These are phyloP conservation scores for Mesochorus sp. DNA, from an alignment of 2,888 invertebrate species.

Conservation along the genomic window DNA sequence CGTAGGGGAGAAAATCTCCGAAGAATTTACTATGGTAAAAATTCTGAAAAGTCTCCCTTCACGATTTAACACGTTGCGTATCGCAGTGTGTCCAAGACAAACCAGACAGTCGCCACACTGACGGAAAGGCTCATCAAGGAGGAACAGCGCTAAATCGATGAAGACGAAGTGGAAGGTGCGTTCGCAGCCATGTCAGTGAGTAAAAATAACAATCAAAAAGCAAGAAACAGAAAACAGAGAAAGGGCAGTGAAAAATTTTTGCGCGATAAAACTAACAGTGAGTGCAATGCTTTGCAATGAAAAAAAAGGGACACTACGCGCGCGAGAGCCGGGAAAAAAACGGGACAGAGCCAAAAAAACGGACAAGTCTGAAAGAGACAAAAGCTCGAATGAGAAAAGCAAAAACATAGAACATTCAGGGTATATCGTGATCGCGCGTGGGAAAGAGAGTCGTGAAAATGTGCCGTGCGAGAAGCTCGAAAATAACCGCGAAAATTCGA, in stretches of 20 bases:
- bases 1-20: slow-evolving; percentile 29
- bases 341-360: slow-evolving; percentile 29
- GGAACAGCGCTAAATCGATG: slow-evolving; percentile 26
- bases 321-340: slow-evolving; percentile 47
- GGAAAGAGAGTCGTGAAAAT: slow-evolving; percentile 36
- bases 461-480: slow-evolving; percentile 35
- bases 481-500: no score
- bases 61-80: slow-evolving; percentile 26
- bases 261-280: no score
- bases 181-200: slow-evolving; percentile 2
- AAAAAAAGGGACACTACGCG: slow-evolving; percentile 49
- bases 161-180: slow-evolving; percentile 21
- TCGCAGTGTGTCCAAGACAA: slow-evolving; percentile 32
- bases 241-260: slow-evolving; percentile 29
- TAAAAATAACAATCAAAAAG: slow-evolving; percentile 22
- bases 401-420: no score
- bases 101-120: slow-evolving; percentile 47
- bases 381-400: no score
- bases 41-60: slow-evolving; percentile 36
- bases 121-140: slow-evolving; percentile 39
- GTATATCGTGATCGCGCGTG: no score
- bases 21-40: slow-evolving; percentile 34
- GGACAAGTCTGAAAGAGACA: no score
- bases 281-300: slow-evolving; percentile 50
- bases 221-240: slow-evolving; percentile 30